Evolutionary conservation across 2,888 invertebrate species (phyloP).

Genomic region (Microchrysa polita): DNA sequence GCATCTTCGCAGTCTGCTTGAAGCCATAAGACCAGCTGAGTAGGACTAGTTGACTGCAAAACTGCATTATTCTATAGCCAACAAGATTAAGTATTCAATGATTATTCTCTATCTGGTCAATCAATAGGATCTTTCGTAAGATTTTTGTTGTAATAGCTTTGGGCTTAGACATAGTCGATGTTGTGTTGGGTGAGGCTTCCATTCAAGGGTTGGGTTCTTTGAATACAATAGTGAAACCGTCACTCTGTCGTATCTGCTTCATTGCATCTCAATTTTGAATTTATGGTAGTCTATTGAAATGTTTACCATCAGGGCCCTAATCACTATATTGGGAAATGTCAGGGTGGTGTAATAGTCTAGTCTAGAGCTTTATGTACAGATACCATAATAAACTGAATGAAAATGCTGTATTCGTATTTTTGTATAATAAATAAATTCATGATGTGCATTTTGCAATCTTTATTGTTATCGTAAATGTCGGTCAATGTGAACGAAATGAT

Average conservation of each 20-base stretch:
- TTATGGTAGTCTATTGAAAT: no score
- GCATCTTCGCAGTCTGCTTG: not conserved
- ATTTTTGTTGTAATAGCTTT: not conserved
- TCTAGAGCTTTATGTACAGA: no score
- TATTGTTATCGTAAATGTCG: slow-evolving; percentile 25
- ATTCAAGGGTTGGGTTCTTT: no score
- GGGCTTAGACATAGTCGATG: no score
- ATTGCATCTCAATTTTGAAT: not conserved
- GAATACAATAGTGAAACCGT: not conserved
- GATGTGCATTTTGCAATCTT: slow-evolving; percentile 17
- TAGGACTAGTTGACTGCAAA: not conserved
- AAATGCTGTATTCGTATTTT: not conserved
- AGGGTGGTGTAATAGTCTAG: not conserved
- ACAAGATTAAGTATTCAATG: no score
- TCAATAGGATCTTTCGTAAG: slow-evolving; percentile 17
- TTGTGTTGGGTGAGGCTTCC: no score
- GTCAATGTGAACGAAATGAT: slow-evolving; percentile 14
- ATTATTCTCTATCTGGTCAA: slow-evolving; percentile 2
- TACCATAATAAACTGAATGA: not conserved
- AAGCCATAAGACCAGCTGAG: not conserved
- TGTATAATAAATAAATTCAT: slow-evolving; percentile 14
- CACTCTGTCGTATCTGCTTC: not conserved
- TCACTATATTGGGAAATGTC: slow-evolving; percentile 25
- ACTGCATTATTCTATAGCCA: no score
- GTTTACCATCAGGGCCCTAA: not conserved